phyloP scores from a whole-genome alignment of 2,888 invertebrate species.

The Tipula unca region DNA sequence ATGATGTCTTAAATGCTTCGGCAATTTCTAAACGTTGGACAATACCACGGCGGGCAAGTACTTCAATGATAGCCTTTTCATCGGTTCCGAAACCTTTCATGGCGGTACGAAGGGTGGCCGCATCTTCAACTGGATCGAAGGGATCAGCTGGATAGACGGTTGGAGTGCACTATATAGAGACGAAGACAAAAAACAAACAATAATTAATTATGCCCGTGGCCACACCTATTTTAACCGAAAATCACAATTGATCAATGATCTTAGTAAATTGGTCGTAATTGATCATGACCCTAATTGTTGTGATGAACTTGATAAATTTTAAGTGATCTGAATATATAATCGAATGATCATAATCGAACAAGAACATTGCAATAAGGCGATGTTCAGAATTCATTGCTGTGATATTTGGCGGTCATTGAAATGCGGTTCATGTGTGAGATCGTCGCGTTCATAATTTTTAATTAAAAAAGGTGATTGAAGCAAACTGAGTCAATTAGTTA shows the following conservation, averaged over 20 bases:
- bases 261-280: not conserved
- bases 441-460: too few relatives aligned
- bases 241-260: not conserved
- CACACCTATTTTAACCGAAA: not conserved
- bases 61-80: conserved; percentile 83
- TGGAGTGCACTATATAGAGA: conserved; percentile 61
- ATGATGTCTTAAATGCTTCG: conserved; percentile 83
- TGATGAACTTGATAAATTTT: not conserved
- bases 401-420: too few relatives aligned
- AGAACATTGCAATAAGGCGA: too few relatives aligned
- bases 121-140: conserved; percentile 78
- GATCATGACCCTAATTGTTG: not conserved
- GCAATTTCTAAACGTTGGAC: conserved; percentile 86
- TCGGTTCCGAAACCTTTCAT: conserved; percentile 93
- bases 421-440: too few relatives aligned
- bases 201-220: not conserved
- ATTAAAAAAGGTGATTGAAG: too few relatives aligned
- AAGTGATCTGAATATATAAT: not conserved
- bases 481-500: too few relatives aligned
- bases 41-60: conserved; percentile 80
- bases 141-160: conserved; percentile 81
- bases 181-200: not conserved
- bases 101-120: conserved; percentile 74
- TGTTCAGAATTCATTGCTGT: too few relatives aligned
- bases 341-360: not conserved